Evolutionary conservation across 2,113 vertebrate genomes (phyloP).

Genomic region (Petaurus breviceps): DNA sequence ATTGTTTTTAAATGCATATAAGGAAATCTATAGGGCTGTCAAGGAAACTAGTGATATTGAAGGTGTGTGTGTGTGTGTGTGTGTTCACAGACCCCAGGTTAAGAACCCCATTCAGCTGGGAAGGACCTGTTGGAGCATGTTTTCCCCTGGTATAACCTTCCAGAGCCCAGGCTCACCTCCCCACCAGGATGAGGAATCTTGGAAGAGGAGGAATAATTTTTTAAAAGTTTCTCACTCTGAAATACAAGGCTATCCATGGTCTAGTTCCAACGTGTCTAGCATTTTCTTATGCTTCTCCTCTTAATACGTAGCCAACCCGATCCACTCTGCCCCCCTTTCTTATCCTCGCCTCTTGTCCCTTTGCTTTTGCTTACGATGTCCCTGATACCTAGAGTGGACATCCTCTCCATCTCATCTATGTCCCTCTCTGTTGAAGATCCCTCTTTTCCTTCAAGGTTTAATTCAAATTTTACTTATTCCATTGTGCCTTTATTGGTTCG

Average conservation of each 20-base stretch:
- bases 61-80: no score
- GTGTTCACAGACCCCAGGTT: neutral
- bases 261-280: neutral
- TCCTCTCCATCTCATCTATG: neutral
- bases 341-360: neutral
- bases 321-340: neutral
- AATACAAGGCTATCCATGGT: neutral
- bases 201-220: neutral
- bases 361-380: neutral
- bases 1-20: no score
- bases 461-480: conserved; percentile 37
- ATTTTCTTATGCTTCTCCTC: neutral
- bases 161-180: neutral
- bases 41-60: no score
- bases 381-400: neutral
- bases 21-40: no score
- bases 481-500: conserved; percentile 3
- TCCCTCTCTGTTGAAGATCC: conserved; percentile 4
- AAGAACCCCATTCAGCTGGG: neutral
- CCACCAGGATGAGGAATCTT: neutral
- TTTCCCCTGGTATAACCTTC: neutral
- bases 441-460: conserved; percentile 10
- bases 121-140: neutral
- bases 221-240: neutral
- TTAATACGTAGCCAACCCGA: neutral